Conservation (phyloP, 1,140 invertebrate genomes). For the Nixonia krombeini region DNA sequence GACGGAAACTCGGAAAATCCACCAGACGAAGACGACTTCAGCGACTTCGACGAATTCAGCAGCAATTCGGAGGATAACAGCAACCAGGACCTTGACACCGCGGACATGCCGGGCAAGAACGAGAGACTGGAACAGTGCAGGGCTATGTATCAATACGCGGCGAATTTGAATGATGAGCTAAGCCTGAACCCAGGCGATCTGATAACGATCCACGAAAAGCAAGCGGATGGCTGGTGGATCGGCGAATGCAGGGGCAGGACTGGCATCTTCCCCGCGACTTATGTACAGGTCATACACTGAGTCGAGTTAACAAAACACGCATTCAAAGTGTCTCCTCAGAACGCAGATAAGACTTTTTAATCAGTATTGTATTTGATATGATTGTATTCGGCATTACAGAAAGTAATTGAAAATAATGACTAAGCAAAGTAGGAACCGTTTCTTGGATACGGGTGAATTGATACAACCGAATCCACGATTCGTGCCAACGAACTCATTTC, state of each 20-base stretch:
- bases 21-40: constrained; percentile 67
- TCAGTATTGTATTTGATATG: too few relatives aligned
- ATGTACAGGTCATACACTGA: constrained; percentile 79
- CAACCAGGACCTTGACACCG: constrained; percentile 59
- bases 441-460: too few relatives aligned
- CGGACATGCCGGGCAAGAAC: constrained; percentile 51
- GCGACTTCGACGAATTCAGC: constrained; percentile 74
- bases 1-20: constrained; percentile 82
- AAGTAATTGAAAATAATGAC: too few relatives aligned
- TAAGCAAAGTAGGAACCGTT: too few relatives aligned
- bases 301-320: background rate
- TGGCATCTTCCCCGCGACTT: constrained; percentile 94
- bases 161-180: constrained; percentile 90
- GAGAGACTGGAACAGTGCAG: constrained; percentile 79
- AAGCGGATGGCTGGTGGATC: constrained; percentile 96
- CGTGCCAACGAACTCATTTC: too few relatives aligned
- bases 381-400: too few relatives aligned
- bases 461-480: too few relatives aligned
- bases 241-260: constrained; percentile 87
- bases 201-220: constrained; percentile 90
- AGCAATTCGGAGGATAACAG: constrained; percentile 69
- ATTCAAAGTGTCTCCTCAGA: background rate
- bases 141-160: constrained; percentile 90
- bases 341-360: too few relatives aligned
- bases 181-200: constrained; percentile 87